Base-by-base conservation (phyloP, 2,888 invertebrate species). In the Kryphioiulus occultus region DNA sequence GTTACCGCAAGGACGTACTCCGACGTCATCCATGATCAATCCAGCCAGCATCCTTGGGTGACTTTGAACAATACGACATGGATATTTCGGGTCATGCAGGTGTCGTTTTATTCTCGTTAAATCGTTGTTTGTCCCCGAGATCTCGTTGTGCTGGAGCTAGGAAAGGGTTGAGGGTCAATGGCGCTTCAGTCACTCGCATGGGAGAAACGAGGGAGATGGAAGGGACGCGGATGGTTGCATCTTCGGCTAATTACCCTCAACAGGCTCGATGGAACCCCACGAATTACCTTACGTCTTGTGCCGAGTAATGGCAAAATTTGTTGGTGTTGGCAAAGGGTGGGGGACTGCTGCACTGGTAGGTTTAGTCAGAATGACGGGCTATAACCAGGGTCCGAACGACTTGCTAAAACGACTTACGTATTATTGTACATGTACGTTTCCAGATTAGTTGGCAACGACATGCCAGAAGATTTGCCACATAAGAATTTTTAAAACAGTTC, bases 161-260 rank as follows among this genome's bases (percentile, higher is more conserved):
- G 68, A 26, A 68, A 68, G 68, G 68, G 68, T 68, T 26, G 9
- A 26, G 26, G 68, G 26, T 68, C 68, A 68, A 26, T 26, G 68
- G 68, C 26, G 68, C 68, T 68, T 68, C 68, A n/a, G 68, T 26
- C 68, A 68, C 12, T 44, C 44, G 44, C 44, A 9, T 1, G 0
- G 15, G 44, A 44, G 9, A 44, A 44, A 44, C 3, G 44, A 12
- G 44, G 15, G 15, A 44, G 44, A 44, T 44, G 9, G 44, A 15
- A 68, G 26, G n/a, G 68, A 68, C 26, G 68, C 68, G 68, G 68
- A 26, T 68, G 68, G 68, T 26, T 68, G 68, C 68, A 68, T 68
- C 68, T 68, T 68, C 26, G 68, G 68, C 68, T 68, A 68, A 68
- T 68, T 68, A 68, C 68, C 68, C 68, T 26, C 68, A 68, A 68